Base-by-base conservation (phyloP, 2,113 vertebrate genomes). In the Herpetotheres cachinnans region DNA sequence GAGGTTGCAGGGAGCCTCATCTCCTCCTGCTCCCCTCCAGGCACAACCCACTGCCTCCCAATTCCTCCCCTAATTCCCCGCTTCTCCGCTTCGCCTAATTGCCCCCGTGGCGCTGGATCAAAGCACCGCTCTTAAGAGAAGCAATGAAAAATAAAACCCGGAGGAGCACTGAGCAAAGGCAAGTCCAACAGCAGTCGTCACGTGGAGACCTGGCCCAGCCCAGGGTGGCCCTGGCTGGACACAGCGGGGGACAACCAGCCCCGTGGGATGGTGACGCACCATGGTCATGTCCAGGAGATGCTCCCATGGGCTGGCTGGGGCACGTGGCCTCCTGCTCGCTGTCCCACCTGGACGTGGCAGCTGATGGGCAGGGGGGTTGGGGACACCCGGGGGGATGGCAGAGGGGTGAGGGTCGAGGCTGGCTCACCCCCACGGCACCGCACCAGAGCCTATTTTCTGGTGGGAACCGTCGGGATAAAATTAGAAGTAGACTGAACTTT, bases 401-500 rank as follows among this genome's bases (percentile, higher is more conserved):
- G 29, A 52, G 29, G 32, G 16, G 20, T 13, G 40, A 29, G n/a
- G 36, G 36, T 62, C 40, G 30, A 63, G 30, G 9, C 49, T 81
- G 58, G 7, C 19, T 78, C 29, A 9, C 15, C 16, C 47, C 7
- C 50, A 6, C 4, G 5, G 44, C 2, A 0, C 50, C 0, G 0
- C 2, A 5, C 32, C 2, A 0, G 46, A 81, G 67, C 15, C 26
- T 16, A 0, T 78, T 84, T 91, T 81, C 83, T 91, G 72, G 52
- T 94, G 92, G 95, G 95, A 96, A 96, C 44, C 8, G 2, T 87
- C 2, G 2, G 62, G 90, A 88, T 92, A 88, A 88, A 96, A 94
- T 95, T 90, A 90, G 95, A 94, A 91, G 24, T 59, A 69, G 59
- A 44, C 55, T 96, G 90, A 91, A 93, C 91, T 96, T 94, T 88